phyloP scores from a whole-genome alignment of 2,888 invertebrate species.

The Diloba caeruleocephala region DNA sequence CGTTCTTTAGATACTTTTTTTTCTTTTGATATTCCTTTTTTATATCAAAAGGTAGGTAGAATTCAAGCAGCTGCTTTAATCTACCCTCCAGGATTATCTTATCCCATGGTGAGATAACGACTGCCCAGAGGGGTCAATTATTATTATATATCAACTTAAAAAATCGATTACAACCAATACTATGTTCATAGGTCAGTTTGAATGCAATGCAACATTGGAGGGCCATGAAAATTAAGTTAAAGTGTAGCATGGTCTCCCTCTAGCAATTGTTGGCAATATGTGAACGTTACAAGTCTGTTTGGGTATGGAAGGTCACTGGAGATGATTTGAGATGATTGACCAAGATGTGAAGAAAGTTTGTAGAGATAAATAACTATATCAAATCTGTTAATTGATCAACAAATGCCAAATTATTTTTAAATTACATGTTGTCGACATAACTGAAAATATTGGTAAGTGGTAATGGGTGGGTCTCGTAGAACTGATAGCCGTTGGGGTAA shows the following conservation, averaged over 20 bases:
- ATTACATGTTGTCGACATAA: too few relatives aligned
- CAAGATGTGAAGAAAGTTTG: constrained; percentile 98
- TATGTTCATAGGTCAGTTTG: constrained; percentile 91
- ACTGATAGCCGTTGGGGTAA: too few relatives aligned
- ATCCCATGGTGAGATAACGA: too few relatives aligned
- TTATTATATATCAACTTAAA: not conserved
- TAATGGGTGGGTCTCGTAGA: too few relatives aligned
- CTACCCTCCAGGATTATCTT: too few relatives aligned
- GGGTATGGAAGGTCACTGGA: constrained; percentile 99
- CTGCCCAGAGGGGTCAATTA: too few relatives aligned
- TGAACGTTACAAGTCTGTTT: constrained; percentile 99
- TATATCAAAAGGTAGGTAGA: too few relatives aligned
- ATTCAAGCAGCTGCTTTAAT: too few relatives aligned
- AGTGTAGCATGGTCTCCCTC: constrained; percentile 97
- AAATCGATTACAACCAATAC: constrained; percentile 13
- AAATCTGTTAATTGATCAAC: constrained; percentile 18
- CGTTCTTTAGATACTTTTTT: too few relatives aligned
- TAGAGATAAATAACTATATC: constrained; percentile 49
- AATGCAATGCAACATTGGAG: constrained; percentile 97
- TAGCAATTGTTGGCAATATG: constrained; percentile 98
- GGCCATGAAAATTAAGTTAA: constrained; percentile 99
- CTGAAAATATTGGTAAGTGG: too few relatives aligned
- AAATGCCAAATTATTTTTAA: constrained; percentile 19
- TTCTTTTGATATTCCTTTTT: too few relatives aligned
- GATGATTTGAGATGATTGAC: constrained; percentile 97